Conservation (phyloP, 2,113 vertebrate genomes). For the Circaetus cinerascens region DNA sequence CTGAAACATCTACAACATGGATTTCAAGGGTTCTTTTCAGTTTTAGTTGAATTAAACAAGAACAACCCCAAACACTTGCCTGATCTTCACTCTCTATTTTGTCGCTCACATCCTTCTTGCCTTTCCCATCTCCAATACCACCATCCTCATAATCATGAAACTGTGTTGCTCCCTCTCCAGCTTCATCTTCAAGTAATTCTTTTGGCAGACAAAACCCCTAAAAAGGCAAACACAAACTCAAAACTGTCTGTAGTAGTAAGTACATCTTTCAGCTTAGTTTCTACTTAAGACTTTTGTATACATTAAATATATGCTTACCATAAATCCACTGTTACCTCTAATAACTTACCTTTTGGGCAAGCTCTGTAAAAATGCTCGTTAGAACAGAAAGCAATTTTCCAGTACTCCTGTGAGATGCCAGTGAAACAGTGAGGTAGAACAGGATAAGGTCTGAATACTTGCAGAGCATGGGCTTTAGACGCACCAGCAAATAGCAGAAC, state of each 20-base stretch:
- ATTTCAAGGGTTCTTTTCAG: not conserved
- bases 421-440: conserved; percentile 83
- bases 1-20: not conserved
- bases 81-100: conserved; percentile 97
- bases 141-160: conserved; percentile 94
- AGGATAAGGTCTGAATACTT: conserved; percentile 85
- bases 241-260: not conserved
- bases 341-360: conserved; percentile 87
- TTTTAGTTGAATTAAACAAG: not conserved
- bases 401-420: conserved; percentile 88
- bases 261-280: not conserved
- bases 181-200: conserved; percentile 85
- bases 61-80: conserved; percentile 68
- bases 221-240: not conserved
- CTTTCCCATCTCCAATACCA: conserved; percentile 94
- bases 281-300: not conserved
- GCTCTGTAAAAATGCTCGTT: conserved; percentile 87
- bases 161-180: conserved; percentile 86
- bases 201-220: conserved; percentile 96
- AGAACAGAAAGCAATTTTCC: conserved; percentile 91
- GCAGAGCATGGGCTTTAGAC: conserved; percentile 84
- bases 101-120: conserved; percentile 92
- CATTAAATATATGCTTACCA: not conserved
- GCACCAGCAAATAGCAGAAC: conserved; percentile 81
- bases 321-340: not conserved